Conservation (phyloP, 2,888 invertebrate genomes). For the Zelleria hepariella region DNA sequence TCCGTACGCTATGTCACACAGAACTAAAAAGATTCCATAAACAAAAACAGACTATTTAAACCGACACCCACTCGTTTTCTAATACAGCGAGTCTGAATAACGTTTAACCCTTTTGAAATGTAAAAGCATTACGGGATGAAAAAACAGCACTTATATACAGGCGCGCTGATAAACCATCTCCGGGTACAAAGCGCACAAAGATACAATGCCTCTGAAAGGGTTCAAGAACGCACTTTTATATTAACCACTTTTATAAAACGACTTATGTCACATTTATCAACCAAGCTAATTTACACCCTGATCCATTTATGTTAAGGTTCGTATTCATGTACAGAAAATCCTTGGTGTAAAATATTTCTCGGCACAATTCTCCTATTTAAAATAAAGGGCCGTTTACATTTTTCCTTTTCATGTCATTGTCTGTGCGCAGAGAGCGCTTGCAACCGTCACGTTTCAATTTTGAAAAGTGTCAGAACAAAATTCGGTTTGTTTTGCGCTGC, state of each 20-base stretch:
- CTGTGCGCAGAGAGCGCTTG: constrained; percentile 66
- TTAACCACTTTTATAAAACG: constrained; percentile 52
- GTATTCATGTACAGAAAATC: constrained; percentile 27
- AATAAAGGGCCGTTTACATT: constrained; percentile 68
- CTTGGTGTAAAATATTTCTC: constrained; percentile 51
- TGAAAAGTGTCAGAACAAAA: constrained; percentile 72
- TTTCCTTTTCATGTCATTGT: constrained; percentile 73
- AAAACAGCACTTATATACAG: constrained; percentile 73
- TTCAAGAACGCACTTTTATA: constrained; percentile 73
- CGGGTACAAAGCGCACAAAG: constrained; percentile 70
- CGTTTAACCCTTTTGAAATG: constrained; percentile 72
- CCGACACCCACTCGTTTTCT: constrained; percentile 65
- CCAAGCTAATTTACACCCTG: constrained; percentile 37
- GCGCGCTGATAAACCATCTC: constrained; percentile 72
- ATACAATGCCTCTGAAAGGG: constrained; percentile 73
- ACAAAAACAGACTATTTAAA: neutral
- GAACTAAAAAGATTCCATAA: neutral
- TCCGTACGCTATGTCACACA: neutral
- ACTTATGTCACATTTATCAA: constrained; percentile 24
- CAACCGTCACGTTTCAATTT: constrained; percentile 73
- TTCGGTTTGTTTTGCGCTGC: constrained; percentile 63
- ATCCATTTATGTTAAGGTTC: constrained; percentile 9
- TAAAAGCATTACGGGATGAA: constrained; percentile 73
- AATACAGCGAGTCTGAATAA: constrained; percentile 61
- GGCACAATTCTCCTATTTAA: constrained; percentile 56